Conservation (phyloP, 2,888 invertebrate genomes). For the Spatulosminthurus flaviceps region DNA sequence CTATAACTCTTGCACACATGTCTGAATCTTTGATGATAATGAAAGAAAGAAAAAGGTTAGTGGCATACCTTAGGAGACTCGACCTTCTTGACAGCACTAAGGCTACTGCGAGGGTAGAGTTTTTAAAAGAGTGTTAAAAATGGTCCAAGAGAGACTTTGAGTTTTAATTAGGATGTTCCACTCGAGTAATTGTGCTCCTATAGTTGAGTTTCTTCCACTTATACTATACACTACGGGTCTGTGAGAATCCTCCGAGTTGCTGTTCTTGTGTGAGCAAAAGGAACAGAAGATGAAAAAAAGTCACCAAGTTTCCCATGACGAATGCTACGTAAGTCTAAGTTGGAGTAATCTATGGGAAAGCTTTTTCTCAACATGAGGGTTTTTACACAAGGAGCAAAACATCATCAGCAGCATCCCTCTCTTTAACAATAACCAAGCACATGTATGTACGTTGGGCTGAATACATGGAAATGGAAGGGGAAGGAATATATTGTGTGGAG, state of each 20-base stretch:
- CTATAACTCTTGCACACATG: no score
- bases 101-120: background rate
- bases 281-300: background rate
- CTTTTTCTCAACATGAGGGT: background rate
- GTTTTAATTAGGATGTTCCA: conserved; percentile 27
- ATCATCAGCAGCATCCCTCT: conserved; percentile 12
- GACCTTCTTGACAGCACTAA: conserved; percentile 19
- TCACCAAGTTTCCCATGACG: conserved; percentile 20
- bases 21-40: background rate
- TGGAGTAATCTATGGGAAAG: conserved; percentile 16
- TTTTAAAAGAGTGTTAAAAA: conserved; percentile 10
- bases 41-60: background rate
- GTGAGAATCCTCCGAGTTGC: conserved; percentile 7
- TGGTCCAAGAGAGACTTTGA: conserved; percentile 3
- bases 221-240: no score
- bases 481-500: background rate
- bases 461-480: background rate
- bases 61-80: background rate
- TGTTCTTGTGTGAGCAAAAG: conserved; percentile 8
- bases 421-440: no score
- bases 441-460: background rate
- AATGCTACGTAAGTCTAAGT: background rate
- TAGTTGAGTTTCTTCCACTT: background rate
- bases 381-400: background rate
- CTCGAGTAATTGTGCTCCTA: conserved; percentile 15